Evolutionary conservation across 1,140 invertebrate genomes (phyloP).

Genomic region (Cherax destructor): DNA sequence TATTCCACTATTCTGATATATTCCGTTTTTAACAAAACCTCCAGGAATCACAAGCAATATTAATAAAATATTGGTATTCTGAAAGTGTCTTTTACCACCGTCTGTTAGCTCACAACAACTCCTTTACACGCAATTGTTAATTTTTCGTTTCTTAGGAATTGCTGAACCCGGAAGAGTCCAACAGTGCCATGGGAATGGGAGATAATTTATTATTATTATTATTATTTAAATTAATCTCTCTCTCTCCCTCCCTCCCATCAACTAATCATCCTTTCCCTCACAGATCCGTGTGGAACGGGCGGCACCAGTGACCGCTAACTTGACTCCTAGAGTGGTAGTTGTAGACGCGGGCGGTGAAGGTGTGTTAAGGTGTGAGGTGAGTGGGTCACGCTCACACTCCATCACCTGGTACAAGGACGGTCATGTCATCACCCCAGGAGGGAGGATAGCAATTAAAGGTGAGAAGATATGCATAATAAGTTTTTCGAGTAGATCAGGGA

Average conservation of each 20-base stretch:
- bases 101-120: no score
- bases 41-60: no score
- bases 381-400: conserved; percentile 17
- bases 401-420: conserved; percentile 59
- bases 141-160: no score
- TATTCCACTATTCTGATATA: no score
- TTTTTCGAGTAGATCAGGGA: no score
- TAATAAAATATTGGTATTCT: no score
- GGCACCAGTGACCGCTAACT: conserved; percentile 28
- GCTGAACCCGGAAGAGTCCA: no score
- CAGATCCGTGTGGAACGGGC: conserved; percentile 37
- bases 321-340: conserved; percentile 38
- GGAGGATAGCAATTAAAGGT: conserved; percentile 44
- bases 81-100: no score
- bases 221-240: not conserved
- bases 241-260: not conserved
- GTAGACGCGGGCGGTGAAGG: conserved; percentile 47
- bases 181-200: no score
- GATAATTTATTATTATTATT: no score
- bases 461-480: not conserved
- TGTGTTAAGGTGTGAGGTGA: conserved; percentile 27
- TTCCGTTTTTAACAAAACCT: no score
- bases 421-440: conserved; percentile 33
- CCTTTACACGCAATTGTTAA: no score
- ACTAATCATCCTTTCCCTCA: not conserved